Conservation (phyloP, 2,113 vertebrate genomes). For the Ursus arctos region DNA sequence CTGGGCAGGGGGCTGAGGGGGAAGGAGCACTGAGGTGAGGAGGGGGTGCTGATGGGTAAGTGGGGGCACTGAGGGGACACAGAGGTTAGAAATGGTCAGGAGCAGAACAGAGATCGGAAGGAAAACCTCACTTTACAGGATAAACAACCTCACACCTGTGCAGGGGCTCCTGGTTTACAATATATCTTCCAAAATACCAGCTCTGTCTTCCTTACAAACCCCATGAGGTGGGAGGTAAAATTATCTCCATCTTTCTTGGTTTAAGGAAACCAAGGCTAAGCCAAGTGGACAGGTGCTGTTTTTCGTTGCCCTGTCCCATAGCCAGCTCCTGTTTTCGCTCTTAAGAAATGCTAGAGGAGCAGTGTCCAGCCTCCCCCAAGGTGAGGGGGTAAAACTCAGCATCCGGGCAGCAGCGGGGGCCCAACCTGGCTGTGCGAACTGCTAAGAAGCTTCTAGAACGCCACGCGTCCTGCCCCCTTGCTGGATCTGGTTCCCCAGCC, state of each 20-base stretch:
- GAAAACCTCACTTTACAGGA: neutral
- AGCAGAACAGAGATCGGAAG: neutral
- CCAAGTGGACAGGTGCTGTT: too few relatives aligned
- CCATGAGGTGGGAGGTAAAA: neutral
- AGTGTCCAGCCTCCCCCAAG: neutral
- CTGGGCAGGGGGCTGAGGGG: neutral
- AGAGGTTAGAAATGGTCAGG: neutral
- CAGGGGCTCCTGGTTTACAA: neutral
- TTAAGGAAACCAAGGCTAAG: neutral
- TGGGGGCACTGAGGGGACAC: too few relatives aligned
- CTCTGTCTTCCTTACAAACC: neutral
- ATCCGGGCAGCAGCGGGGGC: neutral
- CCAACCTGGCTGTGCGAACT: too few relatives aligned
- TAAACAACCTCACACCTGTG: neutral
- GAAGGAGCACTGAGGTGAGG: neutral
- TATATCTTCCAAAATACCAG: neutral
- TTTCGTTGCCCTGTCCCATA: neutral
- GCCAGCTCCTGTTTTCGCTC: neutral
- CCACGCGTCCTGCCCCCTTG: neutral
- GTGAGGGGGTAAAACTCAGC: rapidly evolving
- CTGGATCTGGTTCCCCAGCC: neutral
- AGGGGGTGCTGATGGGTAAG: neutral
- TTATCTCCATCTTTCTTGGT: neutral
- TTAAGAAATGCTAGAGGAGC: too few relatives aligned
- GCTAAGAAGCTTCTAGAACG: too few relatives aligned